Evolutionary conservation across 2,797 vertebrate species (phyloP), one percentile per base, ranked within the genome.

Genomic region (Sternarchorhynchus goeldii): DNA sequence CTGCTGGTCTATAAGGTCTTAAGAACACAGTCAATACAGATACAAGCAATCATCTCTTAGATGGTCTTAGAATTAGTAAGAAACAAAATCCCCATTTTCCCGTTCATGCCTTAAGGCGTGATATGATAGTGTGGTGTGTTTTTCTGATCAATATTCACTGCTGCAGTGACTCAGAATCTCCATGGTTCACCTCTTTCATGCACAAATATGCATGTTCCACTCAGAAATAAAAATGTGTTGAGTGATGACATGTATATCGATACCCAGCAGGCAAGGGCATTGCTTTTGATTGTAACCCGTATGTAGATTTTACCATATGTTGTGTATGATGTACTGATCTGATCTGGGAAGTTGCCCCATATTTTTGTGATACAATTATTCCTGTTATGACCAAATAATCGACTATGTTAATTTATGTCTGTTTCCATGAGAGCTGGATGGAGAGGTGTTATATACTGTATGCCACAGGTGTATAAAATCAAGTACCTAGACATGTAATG

Each of bases 91-190:
- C 53, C 66, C 8, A 8, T 70, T 70, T 29, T 50, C 29, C 39
- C 18, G 34, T 32, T 57, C 36, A 55, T 65, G 59, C 53, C 53
- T 65, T 18, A 50, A 20, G 60, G 10, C n/a, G 3, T 64, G 36
- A 17, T 70, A 29, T 21, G 20, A 3, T 16, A 21, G 58, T 53
- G 17, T 64, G 17, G 17, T 18, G 20, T 63, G 25, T 34, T 72
- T 69, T 78, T 72, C 34, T 72, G 65, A 64, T 73, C 21, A 65
- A 66, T 32, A 58, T 53, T 45, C 55, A 66, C 6, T 25, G 69
- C 68, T 77, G 55, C 21, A 64, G 45, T 12, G 17, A 45, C 39
- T 63, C 21, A 39, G 5, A 67, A 68, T 53, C 56, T 39, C 57
- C 69, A 32, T n/a, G 34, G 20, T 67, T 77, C 50, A 77, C 55